Evolutionary conservation across 2,113 vertebrate species (phyloP).

Genomic region (Cochlearius cochlearius): DNA sequence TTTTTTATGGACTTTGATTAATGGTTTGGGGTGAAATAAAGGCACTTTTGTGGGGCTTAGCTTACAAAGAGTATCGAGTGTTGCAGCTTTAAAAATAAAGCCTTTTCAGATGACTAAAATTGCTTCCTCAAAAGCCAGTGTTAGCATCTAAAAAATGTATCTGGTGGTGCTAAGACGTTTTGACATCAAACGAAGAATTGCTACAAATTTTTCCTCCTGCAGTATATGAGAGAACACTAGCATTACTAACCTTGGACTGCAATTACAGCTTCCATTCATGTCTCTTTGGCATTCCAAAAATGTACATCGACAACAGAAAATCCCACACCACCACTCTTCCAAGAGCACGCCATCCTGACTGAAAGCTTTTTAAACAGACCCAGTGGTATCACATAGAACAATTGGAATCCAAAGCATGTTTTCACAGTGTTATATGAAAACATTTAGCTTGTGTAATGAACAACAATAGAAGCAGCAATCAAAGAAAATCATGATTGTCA

Average conservation of each 20-base stretch:
- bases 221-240: not conserved
- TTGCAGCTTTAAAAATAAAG: not conserved
- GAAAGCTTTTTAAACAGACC: not conserved
- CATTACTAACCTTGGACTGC: not conserved
- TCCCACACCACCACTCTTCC: not conserved
- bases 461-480: constrained; percentile 64
- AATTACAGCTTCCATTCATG: not conserved
- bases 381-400: not conserved
- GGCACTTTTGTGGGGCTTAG: not conserved
- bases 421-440: constrained; percentile 43
- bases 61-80: not conserved
- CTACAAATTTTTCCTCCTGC: not conserved
- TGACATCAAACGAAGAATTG: not conserved
- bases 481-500: constrained; percentile 66
- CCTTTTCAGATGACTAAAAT: not conserved
- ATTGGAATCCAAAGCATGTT: constrained; percentile 20
- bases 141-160: not conserved
- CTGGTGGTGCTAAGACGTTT: not conserved
- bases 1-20: not conserved
- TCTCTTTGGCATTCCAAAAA: not conserved
- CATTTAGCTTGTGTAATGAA: constrained; percentile 56
- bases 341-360: not conserved
- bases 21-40: not conserved
- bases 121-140: not conserved
- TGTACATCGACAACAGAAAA: not conserved